phyloP scores from a whole-genome alignment of 1,140 invertebrate species.

The Lysiphlebus fabarum region DNA sequence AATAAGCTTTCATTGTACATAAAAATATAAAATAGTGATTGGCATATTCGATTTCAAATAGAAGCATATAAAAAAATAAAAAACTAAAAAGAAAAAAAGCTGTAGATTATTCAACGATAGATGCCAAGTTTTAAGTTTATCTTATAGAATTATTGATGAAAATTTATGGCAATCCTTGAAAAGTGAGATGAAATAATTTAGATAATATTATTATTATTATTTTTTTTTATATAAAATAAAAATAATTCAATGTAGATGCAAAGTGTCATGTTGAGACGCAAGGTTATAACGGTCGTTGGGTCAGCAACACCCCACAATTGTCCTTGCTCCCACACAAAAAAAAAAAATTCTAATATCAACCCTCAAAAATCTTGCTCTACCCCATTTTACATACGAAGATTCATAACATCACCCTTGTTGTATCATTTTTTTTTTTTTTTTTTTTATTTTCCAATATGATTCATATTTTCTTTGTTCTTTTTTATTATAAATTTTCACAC shows the following conservation, averaged over 20 bases:
- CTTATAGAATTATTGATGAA: no score
- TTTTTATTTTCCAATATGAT: constrained; percentile 8
- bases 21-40: no score
- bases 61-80: no score
- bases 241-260: no score
- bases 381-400: constrained; percentile 20
- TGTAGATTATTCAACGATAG: no score
- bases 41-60: no score
- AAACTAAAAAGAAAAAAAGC: no score
- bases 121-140: no score
- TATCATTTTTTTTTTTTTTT: constrained; percentile 31
- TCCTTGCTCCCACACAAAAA: constrained; percentile 29
- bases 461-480: constrained; percentile 7
- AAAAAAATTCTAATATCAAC: constrained; percentile 15
- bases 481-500: background rate
- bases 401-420: constrained; percentile 14
- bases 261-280: constrained; percentile 30
- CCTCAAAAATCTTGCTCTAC: constrained; percentile 22
- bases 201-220: constrained; percentile 37
- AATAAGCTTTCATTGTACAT: no score
- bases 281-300: constrained; percentile 53
- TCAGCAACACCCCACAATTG: constrained; percentile 51
- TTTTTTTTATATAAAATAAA: no score
- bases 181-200: constrained; percentile 18
- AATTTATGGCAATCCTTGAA: background rate